Evolutionary conservation across 1,140 invertebrate species (phyloP), one percentile per base, ranked within the genome.

Genomic region (Aphidius ervi): DNA sequence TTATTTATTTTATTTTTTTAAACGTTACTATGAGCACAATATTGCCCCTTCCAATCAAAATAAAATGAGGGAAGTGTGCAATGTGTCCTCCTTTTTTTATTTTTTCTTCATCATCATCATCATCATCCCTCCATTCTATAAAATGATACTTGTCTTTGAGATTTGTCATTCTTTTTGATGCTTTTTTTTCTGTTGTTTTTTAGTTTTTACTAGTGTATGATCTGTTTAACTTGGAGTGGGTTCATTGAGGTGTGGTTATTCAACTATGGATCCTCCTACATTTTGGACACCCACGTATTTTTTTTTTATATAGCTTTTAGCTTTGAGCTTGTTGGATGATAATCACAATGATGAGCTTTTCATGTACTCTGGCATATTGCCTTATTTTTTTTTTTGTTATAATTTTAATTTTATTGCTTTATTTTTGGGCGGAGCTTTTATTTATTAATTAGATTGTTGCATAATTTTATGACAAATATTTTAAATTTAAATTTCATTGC

Each of bases 241-340:
- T 42, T 49, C 41, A 56, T 46, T 41, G 61, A 70, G 69, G 72
- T 70, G 72, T 74, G 70, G 66, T 70, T 67, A 67, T 56, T 31
- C 23, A 31, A 31, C 53, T 8, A 41, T 65, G 57, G 72, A 66
- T 67, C 74, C 71, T 75, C 74, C 74, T 73, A 70, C 71, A 50
- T 60, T 56, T 39, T 31, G 23, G 46, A 66, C 70, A 72, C 71
- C 70, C 71, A 73, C 71, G 67, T 67, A 10, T 40, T 3, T 10
- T 37, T 49, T 31, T 16, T 16, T n/a, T n/a, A n/a, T 1, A 39
- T 9, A 50, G 41, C 47, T 57, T 52, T 47, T 37, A 46, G 16
- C 31, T 16, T 52, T 62, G 10, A 40, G 10, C 53, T 16, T 16
- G 31, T 55, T 31, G 23, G 23, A 31, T 31, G 23, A 31, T 23